Percentiles rank a stretch among this genome's conserved stretches.
phyloP scores from a whole-genome alignment of 1,140 invertebrate species.

The Cydia pomonella region DNA sequence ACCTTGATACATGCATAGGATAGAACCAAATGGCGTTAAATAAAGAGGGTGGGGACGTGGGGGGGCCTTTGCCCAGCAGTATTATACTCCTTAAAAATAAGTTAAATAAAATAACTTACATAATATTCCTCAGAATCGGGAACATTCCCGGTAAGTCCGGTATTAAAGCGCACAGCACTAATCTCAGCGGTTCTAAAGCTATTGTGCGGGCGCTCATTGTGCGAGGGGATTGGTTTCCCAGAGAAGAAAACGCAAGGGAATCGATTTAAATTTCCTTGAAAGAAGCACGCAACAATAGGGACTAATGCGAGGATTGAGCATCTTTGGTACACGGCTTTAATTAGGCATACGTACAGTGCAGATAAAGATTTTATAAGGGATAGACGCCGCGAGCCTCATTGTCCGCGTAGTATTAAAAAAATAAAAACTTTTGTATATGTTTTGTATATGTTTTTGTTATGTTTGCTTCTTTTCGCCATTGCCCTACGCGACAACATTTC shows the following conservation, averaged over 20 bases:
- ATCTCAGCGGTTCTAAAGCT: slow-evolving; percentile 53
- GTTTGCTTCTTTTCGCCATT: too few relatives aligned
- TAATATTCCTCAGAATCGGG: neutral
- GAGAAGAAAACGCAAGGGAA: slow-evolving; percentile 68
- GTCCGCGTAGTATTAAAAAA: too few relatives aligned
- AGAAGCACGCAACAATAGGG: slow-evolving; percentile 67
- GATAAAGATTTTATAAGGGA: neutral
- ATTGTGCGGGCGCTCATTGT: slow-evolving; percentile 71
- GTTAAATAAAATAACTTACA: too few relatives aligned
- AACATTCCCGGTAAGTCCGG: neutral
- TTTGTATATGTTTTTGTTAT: too few relatives aligned
- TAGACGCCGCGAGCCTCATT: too few relatives aligned
- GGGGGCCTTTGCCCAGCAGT: too few relatives aligned
- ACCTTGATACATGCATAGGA: too few relatives aligned
- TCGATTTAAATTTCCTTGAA: slow-evolving; percentile 75
- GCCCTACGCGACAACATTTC: too few relatives aligned
- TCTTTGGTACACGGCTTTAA: slow-evolving; percentile 33
- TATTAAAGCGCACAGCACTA: neutral
- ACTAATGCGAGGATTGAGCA: slow-evolving; percentile 63
- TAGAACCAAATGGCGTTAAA: too few relatives aligned
- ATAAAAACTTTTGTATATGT: too few relatives aligned
- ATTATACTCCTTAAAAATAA: too few relatives aligned
- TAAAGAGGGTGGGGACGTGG: too few relatives aligned
- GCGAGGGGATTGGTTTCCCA: slow-evolving; percentile 71
- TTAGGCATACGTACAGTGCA: neutral